These are phyloP conservation scores for Oxytorus armatus DNA, from an alignment of 2,888 invertebrate genomes.

Conservation along the genomic window DNA sequence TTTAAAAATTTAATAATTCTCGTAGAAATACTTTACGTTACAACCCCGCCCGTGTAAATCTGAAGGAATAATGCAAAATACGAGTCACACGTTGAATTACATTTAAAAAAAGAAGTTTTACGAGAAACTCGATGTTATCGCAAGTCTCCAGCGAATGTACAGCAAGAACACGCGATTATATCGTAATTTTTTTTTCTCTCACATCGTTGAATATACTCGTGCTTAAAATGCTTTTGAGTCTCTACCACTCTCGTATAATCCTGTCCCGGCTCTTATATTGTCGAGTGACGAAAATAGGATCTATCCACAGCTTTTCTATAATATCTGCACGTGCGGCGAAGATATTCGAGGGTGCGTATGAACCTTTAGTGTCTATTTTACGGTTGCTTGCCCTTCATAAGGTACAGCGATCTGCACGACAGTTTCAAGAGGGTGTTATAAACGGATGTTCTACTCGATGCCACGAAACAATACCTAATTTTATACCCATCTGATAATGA, in stretches of 20 bases:
- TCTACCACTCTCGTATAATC: background rate
- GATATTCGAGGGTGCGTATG: conserved; percentile 35
- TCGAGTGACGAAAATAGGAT: conserved; percentile 18
- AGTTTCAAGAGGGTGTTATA: background rate
- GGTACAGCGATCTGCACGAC: background rate
- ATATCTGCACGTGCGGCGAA: background rate
- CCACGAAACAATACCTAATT: background rate
- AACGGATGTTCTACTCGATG: conserved; percentile 5
- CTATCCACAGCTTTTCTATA: background rate
- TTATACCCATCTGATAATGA: background rate
- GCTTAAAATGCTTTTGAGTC: background rate
- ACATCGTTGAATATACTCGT: too few relatives aligned
- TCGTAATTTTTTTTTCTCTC: background rate
- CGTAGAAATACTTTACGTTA: conserved; percentile 4
- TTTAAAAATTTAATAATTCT: background rate
- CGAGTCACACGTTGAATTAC: background rate
- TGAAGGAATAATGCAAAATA: background rate
- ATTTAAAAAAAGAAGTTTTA: background rate
- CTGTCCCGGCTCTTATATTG: background rate
- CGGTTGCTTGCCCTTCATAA: conserved; percentile 11
- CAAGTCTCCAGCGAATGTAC: background rate
- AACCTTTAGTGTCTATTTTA: conserved; percentile 20
- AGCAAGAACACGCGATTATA: conserved; percentile 1
- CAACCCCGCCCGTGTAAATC: background rate
- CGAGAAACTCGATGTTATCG: background rate